Percentiles rank a stretch among this genome's conserved stretches.
phyloP scores from a whole-genome alignment of 2,113 vertebrate species.

The Prunella fulvescens region DNA sequence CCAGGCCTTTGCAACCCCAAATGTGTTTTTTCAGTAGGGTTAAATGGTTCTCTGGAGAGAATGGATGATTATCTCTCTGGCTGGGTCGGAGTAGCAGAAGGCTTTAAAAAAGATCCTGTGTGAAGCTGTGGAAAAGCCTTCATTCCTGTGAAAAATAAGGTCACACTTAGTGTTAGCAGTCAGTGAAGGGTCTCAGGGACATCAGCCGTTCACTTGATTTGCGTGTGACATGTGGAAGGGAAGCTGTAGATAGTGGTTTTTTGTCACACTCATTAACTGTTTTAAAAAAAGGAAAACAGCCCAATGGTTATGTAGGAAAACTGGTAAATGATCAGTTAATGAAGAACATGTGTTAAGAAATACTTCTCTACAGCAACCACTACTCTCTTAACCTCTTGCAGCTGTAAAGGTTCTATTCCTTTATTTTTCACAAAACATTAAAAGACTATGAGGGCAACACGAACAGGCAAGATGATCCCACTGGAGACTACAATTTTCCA shows the following conservation, averaged over 20 bases:
- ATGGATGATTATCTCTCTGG: background rate
- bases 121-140: slow-evolving; percentile 8
- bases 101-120: background rate
- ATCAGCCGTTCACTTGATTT: background rate
- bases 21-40: background rate
- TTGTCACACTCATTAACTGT: background rate
- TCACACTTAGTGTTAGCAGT: background rate
- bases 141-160: background rate
- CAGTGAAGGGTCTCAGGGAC: background rate
- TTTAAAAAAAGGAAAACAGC: slow-evolving; percentile 8
- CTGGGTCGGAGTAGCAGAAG: background rate
- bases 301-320: slow-evolving; percentile 26
- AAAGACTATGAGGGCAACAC: background rate
- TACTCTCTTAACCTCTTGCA: slow-evolving; percentile 36
- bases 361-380: slow-evolving; percentile 12
- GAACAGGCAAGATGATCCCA: slow-evolving; percentile 15
- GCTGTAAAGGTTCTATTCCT: slow-evolving; percentile 44
- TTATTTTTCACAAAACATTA: slow-evolving; percentile 50
- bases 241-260: background rate
- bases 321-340: slow-evolving; percentile 47
- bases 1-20: background rate
- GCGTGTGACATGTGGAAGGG: background rate
- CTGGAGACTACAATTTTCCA: slow-evolving; percentile 14
- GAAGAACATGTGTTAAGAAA: slow-evolving; percentile 35
- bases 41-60: background rate